Percentiles rank a stretch among this genome's conserved stretches.
Evolutionary conservation across 92 coral and sea anemone genomes (phyloP).

Genomic region (Heteractis magnifica): DNA sequence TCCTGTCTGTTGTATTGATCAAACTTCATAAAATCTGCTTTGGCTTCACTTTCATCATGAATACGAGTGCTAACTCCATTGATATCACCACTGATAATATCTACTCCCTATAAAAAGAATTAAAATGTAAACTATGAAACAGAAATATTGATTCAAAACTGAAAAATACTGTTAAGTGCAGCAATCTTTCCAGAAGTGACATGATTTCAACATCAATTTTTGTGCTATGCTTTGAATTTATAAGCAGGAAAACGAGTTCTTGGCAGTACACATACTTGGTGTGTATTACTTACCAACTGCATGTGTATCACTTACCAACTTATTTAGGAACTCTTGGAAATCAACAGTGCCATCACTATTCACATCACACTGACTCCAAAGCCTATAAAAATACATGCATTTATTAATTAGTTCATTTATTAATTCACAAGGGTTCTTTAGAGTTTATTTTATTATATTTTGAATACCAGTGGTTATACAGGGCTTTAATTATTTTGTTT

Average conservation of each 20-base stretch:
- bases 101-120: slow-evolving; percentile 68
- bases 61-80: slow-evolving; percentile 89
- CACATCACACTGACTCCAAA: slow-evolving; percentile 90
- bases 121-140: background rate
- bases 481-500: no score
- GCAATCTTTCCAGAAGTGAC: no score
- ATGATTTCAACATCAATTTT: no score
- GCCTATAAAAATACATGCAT: slow-evolving; percentile 35
- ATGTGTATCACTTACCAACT: slow-evolving; percentile 55
- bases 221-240: no score
- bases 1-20: slow-evolving; percentile 72
- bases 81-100: slow-evolving; percentile 85
- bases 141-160: background rate
- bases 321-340: slow-evolving; percentile 86
- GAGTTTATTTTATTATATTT: background rate
- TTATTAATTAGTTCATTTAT: no score
- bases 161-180: no score
- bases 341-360: slow-evolving; percentile 76
- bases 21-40: slow-evolving; percentile 75
- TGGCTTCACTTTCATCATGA: slow-evolving; percentile 92
- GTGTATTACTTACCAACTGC: no score
- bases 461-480: background rate
- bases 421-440: background rate
- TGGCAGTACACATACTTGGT: no score
- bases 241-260: no score